phyloP scores from a whole-genome alignment of 2,113 vertebrate species.

The Protobothrops flavoviridis region DNA sequence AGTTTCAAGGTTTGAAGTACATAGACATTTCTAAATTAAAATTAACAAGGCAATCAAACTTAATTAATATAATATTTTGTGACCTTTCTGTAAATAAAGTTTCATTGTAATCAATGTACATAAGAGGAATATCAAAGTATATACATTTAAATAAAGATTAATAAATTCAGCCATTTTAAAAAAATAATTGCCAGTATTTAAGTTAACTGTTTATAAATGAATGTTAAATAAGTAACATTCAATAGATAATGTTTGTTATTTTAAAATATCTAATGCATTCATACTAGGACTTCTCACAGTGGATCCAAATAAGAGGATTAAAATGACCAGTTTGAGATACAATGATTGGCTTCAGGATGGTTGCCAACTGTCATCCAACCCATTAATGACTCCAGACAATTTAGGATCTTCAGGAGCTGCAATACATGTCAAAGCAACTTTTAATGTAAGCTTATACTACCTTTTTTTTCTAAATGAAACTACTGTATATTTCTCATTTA shows the following conservation, averaged over 20 bases:
- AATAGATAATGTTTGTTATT: constrained; percentile 30
- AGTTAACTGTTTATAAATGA: neutral
- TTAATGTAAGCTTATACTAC: constrained; percentile 81
- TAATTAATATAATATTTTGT: neutral
- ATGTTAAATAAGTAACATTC: constrained; percentile 7
- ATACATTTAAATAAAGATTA: neutral
- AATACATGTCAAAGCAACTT: constrained; percentile 96
- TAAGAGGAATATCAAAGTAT: neutral
- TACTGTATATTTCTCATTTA: constrained; percentile 15
- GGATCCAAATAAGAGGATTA: constrained; percentile 97
- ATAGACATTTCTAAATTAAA: neutral
- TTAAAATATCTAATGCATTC: constrained; percentile 38
- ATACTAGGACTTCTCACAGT: constrained; percentile 91
- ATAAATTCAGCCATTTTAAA: neutral
- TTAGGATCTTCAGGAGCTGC: constrained; percentile 91
- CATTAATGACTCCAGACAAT: constrained; percentile 96
- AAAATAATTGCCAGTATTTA: neutral
- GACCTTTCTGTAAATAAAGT: neutral
- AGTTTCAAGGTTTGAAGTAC: neutral
- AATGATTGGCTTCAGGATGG: constrained; percentile 97
- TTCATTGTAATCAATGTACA: neutral
- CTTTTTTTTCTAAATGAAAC: constrained; percentile 10
- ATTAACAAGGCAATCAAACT: neutral
- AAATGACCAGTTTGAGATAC: constrained; percentile 93
- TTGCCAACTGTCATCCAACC: constrained; percentile 96